A percentile compares a stretch with the other conserved stretches of the same genome.
These are phyloP conservation scores for Baccha elongata DNA, from an alignment of 2,888 invertebrate genomes.

Conservation along the genomic window DNA sequence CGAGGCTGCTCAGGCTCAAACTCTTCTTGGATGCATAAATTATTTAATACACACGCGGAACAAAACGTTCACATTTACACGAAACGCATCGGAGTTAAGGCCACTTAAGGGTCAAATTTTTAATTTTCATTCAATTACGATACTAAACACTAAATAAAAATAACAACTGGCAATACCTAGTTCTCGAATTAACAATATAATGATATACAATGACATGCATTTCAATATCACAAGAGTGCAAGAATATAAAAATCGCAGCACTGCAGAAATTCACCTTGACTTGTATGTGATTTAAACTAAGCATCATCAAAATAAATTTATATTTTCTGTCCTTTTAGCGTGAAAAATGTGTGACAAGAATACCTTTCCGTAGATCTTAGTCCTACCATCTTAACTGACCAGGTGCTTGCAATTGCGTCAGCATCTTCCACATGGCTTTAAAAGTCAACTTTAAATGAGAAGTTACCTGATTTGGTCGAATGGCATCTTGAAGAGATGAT, in stretches of 20 bases:
- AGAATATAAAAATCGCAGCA: background rate
- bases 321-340: conserved; percentile 1
- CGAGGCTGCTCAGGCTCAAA: no score
- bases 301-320: conserved; percentile 3
- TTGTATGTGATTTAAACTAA: background rate
- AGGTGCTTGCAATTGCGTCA: conserved; percentile 9
- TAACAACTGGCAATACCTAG: no score
- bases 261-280: conserved; percentile 5
- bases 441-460: conserved; percentile 41
- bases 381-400: conserved; percentile 9
- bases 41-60: no score
- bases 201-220: no score
- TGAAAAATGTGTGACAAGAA: conserved; percentile 33
- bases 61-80: no score
- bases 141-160: no score
- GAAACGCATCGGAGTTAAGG: no score
- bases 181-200: no score
- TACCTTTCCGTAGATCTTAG: conserved; percentile 44
- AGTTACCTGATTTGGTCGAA: conserved; percentile 48
- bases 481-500: conserved; percentile 23
- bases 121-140: no score
- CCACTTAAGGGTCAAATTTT: no score
- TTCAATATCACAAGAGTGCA: no score
- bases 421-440: conserved; percentile 30
- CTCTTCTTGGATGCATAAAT: no score